phyloP scores from a whole-genome alignment of 2,113 vertebrate genomes.

The Labeo rohita region DNA sequence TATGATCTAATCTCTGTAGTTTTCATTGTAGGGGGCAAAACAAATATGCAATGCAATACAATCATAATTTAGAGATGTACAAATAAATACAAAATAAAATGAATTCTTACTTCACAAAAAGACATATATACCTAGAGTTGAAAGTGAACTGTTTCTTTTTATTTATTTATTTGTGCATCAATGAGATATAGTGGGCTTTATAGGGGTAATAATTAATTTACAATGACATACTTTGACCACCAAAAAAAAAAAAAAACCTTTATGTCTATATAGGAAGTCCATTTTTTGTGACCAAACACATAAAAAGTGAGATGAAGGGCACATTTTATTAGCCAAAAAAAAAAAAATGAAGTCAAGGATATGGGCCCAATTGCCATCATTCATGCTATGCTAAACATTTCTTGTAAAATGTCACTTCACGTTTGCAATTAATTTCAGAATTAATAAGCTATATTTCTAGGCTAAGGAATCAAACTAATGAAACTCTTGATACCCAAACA shows the following conservation, averaged over 20 bases:
- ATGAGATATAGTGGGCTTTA: neutral
- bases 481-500: slow-evolving; percentile 69
- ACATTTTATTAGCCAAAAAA: slow-evolving; percentile 75
- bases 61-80: neutral
- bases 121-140: neutral
- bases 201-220: neutral
- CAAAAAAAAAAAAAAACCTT: neutral
- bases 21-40: neutral
- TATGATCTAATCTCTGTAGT: neutral
- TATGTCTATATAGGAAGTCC: neutral
- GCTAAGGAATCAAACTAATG: slow-evolving; percentile 74
- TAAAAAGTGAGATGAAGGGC: slow-evolving; percentile 70
- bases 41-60: neutral
- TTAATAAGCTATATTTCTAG: slow-evolving; percentile 83
- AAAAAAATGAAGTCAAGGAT: slow-evolving; percentile 74
- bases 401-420: slow-evolving; percentile 89
- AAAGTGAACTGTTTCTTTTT: neutral
- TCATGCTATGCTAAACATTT: slow-evolving; percentile 86
- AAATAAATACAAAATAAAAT: neutral
- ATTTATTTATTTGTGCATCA: neutral
- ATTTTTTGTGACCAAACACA: slow-evolving; percentile 59
- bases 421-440: slow-evolving; percentile 88
- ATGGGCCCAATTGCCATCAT: slow-evolving; percentile 73
- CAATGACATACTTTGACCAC: neutral
- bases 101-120: neutral